A percentile compares a stretch with the other conserved stretches of the same genome.
These are phyloP conservation scores for Paraescarpia echinospica DNA, from an alignment of 1,140 invertebrate genomes.

Conservation along the genomic window DNA sequence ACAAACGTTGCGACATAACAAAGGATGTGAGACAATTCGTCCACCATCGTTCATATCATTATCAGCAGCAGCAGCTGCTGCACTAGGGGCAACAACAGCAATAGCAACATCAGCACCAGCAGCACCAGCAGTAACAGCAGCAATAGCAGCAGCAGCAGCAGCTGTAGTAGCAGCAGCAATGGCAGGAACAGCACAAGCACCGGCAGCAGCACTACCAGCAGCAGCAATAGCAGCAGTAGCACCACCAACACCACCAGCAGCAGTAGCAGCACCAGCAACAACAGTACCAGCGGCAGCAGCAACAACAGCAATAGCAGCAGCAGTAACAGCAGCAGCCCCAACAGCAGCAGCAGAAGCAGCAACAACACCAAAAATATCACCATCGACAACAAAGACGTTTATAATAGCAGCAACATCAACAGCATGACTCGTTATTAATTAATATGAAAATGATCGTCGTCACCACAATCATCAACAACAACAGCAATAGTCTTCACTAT, in stretches of 20 bases:
- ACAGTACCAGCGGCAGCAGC: background rate
- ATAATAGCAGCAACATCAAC: no score
- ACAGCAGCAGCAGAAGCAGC: no score
- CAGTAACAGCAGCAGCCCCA: background rate
- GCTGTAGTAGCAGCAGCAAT: background rate
- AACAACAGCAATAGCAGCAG: background rate
- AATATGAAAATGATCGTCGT: no score
- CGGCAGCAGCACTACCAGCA: background rate
- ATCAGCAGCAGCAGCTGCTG: background rate
- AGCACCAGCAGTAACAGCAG: background rate
- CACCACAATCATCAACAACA: no score
- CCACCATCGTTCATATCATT: background rate
- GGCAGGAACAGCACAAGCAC: no score
- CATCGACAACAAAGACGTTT: no score
- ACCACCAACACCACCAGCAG: no score
- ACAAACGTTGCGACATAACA: background rate
- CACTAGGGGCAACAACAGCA: background rate
- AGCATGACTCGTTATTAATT: no score
- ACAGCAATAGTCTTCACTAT: no score
- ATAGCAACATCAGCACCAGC: background rate
- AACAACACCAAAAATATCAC: no score
- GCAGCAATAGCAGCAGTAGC: background rate
- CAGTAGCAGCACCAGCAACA: background rate
- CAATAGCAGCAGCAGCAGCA: background rate
- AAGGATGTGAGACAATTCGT: background rate